Conservation (phyloP, 2,797 vertebrate species). For the Neostethus bicornis region DNA sequence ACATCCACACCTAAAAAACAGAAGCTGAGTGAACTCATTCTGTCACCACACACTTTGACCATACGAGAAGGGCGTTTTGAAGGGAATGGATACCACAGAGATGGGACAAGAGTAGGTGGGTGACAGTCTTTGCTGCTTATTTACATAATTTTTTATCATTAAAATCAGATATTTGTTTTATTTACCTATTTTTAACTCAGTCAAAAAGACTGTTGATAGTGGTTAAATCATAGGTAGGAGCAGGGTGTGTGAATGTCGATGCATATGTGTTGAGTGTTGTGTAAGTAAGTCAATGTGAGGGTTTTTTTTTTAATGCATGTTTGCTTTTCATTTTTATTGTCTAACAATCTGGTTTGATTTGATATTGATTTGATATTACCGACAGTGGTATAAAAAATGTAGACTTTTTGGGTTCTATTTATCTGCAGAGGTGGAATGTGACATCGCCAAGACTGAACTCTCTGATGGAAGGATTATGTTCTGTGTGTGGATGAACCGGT, state of each 20-base stretch:
- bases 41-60: slow-evolving; percentile 22
- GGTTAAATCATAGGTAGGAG: too few relatives aligned
- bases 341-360: too few relatives aligned
- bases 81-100: slow-evolving; percentile 87
- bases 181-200: too few relatives aligned
- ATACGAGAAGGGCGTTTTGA: slow-evolving; percentile 85
- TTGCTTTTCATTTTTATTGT: too few relatives aligned
- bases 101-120: slow-evolving; percentile 86
- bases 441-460: slow-evolving; percentile 80
- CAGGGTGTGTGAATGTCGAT: too few relatives aligned
- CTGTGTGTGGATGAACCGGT: slow-evolving; percentile 88
- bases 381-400: too few relatives aligned
- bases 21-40: slow-evolving; percentile 18
- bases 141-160: neutral
- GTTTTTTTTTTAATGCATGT: too few relatives aligned
- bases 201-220: too few relatives aligned
- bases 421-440: slow-evolving; percentile 84
- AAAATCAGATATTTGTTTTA: neutral
- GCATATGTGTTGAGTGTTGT: too few relatives aligned
- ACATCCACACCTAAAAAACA: slow-evolving; percentile 89
- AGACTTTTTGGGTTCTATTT: too few relatives aligned
- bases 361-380: too few relatives aligned
- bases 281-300: too few relatives aligned
- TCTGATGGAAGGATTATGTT: slow-evolving; percentile 76
- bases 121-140: slow-evolving; percentile 2